These are phyloP conservation scores for Notodonta dromedarius DNA, from an alignment of 2,888 invertebrate species.

Conservation along the genomic window DNA sequence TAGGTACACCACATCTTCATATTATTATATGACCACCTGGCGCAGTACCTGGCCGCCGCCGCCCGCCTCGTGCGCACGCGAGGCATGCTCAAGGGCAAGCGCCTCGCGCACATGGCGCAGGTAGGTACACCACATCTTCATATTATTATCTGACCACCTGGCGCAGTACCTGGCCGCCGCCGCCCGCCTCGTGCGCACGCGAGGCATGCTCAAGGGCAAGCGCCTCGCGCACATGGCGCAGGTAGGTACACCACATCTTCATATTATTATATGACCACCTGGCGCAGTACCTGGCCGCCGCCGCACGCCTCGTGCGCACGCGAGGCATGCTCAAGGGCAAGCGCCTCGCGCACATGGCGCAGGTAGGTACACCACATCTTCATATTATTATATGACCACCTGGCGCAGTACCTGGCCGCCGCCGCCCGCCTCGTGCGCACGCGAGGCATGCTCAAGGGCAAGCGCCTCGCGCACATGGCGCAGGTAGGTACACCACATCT, in stretches of 20 bases:
- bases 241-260: no score
- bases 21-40: no score
- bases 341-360: slow-evolving; percentile 87
- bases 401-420: slow-evolving; percentile 86
- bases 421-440: slow-evolving; percentile 86
- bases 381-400: no score
- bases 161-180: slow-evolving; percentile 87
- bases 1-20: no score
- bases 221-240: slow-evolving; percentile 87
- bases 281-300: slow-evolving; percentile 86
- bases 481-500: no score
- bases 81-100: slow-evolving; percentile 90
- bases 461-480: slow-evolving; percentile 87
- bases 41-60: slow-evolving; percentile 87
- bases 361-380: no score
- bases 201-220: slow-evolving; percentile 90
- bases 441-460: slow-evolving; percentile 90
- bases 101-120: slow-evolving; percentile 87
- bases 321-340: slow-evolving; percentile 91
- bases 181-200: slow-evolving; percentile 85
- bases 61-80: slow-evolving; percentile 85
- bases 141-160: no score
- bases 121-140: no score
- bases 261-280: no score
- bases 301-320: slow-evolving; percentile 85